phyloP scores from a whole-genome alignment of 2,888 invertebrate genomes.

The Saturnia japonica region DNA sequence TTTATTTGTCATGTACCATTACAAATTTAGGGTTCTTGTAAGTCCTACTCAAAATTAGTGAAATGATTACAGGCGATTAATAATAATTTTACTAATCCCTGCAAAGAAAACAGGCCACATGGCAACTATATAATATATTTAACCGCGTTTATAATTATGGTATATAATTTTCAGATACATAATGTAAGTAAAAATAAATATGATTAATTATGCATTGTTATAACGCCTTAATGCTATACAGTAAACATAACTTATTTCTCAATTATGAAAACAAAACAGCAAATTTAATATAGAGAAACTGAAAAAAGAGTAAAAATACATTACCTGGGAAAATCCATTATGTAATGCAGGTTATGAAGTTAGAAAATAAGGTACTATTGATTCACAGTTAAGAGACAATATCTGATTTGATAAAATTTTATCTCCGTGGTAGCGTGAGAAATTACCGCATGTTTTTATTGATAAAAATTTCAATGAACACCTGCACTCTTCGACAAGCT shows the following conservation, averaged over 20 bases:
- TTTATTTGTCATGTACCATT: too few relatives aligned
- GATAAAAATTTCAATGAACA: conserved; percentile 26
- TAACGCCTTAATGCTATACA: background rate
- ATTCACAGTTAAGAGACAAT: conserved; percentile 9
- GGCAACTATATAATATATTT: too few relatives aligned
- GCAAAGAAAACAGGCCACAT: too few relatives aligned
- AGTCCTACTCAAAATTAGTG: too few relatives aligned
- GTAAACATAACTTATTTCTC: background rate
- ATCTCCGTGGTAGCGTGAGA: conserved; percentile 33
- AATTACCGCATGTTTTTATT: conserved; percentile 62
- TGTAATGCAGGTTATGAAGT: conserved; percentile 52
- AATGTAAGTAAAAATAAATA: background rate
- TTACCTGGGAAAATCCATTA: conserved; percentile 63
- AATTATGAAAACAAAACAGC: conserved; percentile 47
- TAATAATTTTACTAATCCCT: too few relatives aligned
- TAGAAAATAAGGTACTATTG: conserved; percentile 15
- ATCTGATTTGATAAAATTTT: conserved; percentile 20
- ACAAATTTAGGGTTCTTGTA: too few relatives aligned
- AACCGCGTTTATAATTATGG: too few relatives aligned
- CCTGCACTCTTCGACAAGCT: background rate
- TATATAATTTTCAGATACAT: background rate
- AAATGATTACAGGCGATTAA: too few relatives aligned
- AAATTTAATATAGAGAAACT: conserved; percentile 33
- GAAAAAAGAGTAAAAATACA: conserved; percentile 42
- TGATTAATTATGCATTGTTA: background rate